Conservation (phyloP, 2,797 vertebrate species). For the Morelia viridis region DNA sequence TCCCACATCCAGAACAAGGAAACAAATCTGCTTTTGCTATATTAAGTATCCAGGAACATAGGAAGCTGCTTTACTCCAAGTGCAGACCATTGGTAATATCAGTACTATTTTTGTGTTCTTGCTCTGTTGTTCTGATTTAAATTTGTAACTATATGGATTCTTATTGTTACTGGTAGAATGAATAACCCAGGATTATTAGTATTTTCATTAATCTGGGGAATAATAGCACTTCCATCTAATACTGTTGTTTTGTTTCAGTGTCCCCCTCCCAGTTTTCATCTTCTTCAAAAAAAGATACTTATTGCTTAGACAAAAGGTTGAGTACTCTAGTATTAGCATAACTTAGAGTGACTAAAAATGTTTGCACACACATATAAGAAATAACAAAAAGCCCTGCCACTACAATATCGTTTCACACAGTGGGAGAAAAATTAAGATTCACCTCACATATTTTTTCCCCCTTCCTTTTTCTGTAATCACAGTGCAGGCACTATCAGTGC, state of each 20-base stretch:
- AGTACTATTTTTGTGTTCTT: not conserved
- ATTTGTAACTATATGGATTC: not conserved
- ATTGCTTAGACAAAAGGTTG: not conserved
- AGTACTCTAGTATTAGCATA: not conserved
- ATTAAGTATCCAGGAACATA: not conserved
- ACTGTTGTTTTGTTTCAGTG: not conserved
- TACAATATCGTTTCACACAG: conserved; percentile 60
- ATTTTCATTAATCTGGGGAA: not conserved
- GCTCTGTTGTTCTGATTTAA: not conserved
- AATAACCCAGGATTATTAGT: not conserved
- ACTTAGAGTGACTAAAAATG: not conserved
- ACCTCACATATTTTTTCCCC: conserved; percentile 51
- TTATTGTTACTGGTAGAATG: not conserved
- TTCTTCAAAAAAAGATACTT: not conserved
- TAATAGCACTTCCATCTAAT: not conserved
- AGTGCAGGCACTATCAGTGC: conserved; percentile 82
- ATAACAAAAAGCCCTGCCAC: conserved; percentile 64
- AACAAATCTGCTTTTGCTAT: not conserved
- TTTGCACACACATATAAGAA: not conserved
- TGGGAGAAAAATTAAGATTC: conserved; percentile 66
- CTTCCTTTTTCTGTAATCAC: conserved; percentile 79
- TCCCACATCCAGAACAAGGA: not conserved
- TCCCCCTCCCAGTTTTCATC: not conserved
- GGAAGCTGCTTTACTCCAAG: not conserved
- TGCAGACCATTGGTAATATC: not conserved